Evolutionary conservation across 2,888 invertebrate genomes (phyloP).

Genomic region (Prenolepis imparis): DNA sequence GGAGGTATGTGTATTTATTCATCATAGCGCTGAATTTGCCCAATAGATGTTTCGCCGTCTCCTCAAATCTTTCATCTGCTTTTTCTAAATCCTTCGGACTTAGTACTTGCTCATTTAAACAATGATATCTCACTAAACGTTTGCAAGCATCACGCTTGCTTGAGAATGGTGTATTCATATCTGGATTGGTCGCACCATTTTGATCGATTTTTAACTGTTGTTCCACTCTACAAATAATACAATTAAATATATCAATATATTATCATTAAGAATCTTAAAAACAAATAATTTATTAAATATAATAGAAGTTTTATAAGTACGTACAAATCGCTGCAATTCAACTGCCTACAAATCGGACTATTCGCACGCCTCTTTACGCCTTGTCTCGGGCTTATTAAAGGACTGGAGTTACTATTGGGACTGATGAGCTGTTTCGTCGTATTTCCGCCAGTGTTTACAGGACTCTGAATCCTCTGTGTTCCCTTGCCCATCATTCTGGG

Average conservation of each 20-base stretch:
- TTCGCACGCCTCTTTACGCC: constrained; percentile 84
- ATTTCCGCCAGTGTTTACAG: constrained; percentile 73
- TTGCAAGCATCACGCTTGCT: constrained; percentile 92
- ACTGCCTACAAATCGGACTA: constrained; percentile 83
- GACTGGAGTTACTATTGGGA: constrained; percentile 75
- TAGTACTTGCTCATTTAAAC: constrained; percentile 90
- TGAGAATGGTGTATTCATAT: constrained; percentile 91
- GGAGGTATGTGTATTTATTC: constrained; percentile 91
- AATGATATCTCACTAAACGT: constrained; percentile 92
- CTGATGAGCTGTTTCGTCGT: constrained; percentile 78
- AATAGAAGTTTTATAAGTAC: constrained; percentile 69
- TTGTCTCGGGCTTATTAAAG: constrained; percentile 81
- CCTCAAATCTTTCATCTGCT: constrained; percentile 91
- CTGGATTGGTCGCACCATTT: constrained; percentile 91
- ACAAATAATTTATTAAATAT: constrained; percentile 31
- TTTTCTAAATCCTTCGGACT: constrained; percentile 89
- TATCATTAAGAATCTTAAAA: not conserved
- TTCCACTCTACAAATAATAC: constrained; percentile 88
- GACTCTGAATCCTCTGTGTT: constrained; percentile 76
- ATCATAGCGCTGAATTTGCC: constrained; percentile 91
- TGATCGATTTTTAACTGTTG: constrained; percentile 92
- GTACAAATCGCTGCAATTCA: constrained; percentile 85
- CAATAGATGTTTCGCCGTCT: constrained; percentile 90
- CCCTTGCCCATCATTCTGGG: constrained; percentile 77
- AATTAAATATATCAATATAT: constrained; percentile 16